Conservation (phyloP, 2,888 invertebrate species). For the Troides helena region DNA sequence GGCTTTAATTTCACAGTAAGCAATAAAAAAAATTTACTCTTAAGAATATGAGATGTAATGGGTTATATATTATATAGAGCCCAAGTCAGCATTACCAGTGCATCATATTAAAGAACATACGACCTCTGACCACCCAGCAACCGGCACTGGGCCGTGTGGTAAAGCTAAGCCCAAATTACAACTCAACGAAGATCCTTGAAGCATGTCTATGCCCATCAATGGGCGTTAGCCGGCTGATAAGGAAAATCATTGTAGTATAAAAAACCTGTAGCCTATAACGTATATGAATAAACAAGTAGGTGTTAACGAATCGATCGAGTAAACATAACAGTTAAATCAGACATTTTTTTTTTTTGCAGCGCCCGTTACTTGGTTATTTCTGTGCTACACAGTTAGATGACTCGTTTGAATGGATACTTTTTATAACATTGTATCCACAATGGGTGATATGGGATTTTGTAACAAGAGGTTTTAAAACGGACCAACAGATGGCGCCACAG, state of each 20-base stretch:
- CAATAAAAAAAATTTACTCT: too few relatives aligned
- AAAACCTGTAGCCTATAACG: neutral
- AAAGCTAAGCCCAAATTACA: too few relatives aligned
- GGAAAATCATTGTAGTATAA: neutral
- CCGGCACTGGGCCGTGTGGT: too few relatives aligned
- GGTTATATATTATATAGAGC: too few relatives aligned
- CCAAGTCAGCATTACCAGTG: too few relatives aligned
- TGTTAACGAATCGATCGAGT: slow-evolving; percentile 29
- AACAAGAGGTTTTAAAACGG: neutral
- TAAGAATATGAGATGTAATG: too few relatives aligned
- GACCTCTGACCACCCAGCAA: too few relatives aligned
- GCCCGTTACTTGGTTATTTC: slow-evolving; percentile 49
- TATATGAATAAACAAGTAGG: slow-evolving; percentile 25
- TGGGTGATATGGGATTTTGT: neutral
- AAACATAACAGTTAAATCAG: slow-evolving; percentile 35
- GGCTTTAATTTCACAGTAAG: neutral
- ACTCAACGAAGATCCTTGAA: too few relatives aligned
- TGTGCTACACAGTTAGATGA: slow-evolving; percentile 50
- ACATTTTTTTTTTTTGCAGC: slow-evolving; percentile 38
- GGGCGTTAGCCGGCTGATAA: too few relatives aligned
- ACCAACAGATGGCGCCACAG: too few relatives aligned
- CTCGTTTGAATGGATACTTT: slow-evolving; percentile 27
- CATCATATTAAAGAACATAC: too few relatives aligned
- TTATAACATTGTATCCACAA: slow-evolving; percentile 24
- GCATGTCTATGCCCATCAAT: too few relatives aligned